Evolutionary conservation across 2,113 vertebrate genomes (phyloP).

Genomic region (Setophaga petechia): DNA sequence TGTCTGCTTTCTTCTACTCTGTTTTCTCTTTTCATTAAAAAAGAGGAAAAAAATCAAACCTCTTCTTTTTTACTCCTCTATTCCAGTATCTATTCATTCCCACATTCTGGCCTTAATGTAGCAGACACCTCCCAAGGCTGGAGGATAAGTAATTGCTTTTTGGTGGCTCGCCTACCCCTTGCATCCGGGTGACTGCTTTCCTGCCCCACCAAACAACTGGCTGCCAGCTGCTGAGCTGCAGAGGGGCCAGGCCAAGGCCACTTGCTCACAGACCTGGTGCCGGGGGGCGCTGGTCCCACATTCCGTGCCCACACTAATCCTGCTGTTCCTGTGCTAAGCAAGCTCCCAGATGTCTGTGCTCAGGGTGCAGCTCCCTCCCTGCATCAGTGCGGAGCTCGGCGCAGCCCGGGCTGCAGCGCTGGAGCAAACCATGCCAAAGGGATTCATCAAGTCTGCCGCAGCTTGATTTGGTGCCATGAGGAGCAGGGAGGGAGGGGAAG

Average conservation of each 20-base stretch:
- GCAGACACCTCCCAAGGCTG: neutral
- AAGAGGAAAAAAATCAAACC: neutral
- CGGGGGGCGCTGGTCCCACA: rapidly evolving
- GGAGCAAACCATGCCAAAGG: slow-evolving; percentile 71
- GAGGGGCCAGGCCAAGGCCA: neutral
- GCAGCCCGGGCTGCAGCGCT: slow-evolving; percentile 33
- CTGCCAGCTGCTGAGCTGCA: neutral
- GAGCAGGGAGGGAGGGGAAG: slow-evolving; percentile 16
- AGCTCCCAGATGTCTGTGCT: slow-evolving; percentile 25
- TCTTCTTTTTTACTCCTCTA: neutral
- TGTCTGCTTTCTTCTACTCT: neutral
- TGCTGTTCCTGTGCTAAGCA: neutral
- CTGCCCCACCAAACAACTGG: neutral
- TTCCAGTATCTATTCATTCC: neutral
- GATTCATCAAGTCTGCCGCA: slow-evolving; percentile 79
- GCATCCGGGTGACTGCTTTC: neutral
- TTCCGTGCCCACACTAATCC: neutral
- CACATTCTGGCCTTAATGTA: neutral
- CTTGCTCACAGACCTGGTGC: neutral
- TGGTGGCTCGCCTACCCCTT: neutral
- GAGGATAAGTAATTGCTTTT: slow-evolving; percentile 18
- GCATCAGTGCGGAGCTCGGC: neutral
- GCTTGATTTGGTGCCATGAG: slow-evolving; percentile 74
- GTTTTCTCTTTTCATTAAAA: neutral
- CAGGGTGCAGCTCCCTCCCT: slow-evolving; percentile 13